Conservation (phyloP, 2,113 vertebrate genomes). For the Hippopotamus amphibius region DNA sequence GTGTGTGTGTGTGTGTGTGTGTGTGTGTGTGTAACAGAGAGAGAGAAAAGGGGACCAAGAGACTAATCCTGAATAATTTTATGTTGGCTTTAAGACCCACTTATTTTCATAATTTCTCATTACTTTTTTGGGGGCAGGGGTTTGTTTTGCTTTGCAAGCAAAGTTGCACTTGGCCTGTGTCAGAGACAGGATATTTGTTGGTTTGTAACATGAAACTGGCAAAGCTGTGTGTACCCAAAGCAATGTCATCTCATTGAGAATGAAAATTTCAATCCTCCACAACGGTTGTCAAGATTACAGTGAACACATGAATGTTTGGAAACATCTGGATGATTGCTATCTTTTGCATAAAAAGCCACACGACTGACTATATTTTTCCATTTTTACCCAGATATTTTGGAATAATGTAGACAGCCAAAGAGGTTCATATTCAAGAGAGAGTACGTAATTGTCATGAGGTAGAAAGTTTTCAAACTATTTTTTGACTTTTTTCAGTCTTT, state of each 20-base stretch:
- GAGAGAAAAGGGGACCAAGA: not conserved
- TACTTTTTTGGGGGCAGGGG: not conserved
- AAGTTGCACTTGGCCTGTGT: not conserved
- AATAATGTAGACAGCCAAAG: not conserved
- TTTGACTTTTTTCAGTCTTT: not conserved
- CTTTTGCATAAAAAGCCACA: constrained; percentile 9
- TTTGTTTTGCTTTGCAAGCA: constrained; percentile 43
- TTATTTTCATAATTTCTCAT: constrained; percentile 7
- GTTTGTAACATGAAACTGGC: not conserved
- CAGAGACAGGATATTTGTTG: constrained; percentile 14
- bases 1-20: not conserved
- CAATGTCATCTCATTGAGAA: not conserved
- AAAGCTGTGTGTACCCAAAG: not conserved
- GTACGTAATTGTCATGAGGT: not conserved
- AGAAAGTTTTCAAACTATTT: not conserved
- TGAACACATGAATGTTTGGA: not conserved
- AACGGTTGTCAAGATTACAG: constrained; percentile 1
- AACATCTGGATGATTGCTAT: constrained; percentile 3
- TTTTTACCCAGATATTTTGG: constrained; percentile 42
- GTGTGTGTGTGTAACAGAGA: not conserved
- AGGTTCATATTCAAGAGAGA: not conserved
- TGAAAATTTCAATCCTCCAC: not conserved
- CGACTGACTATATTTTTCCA: not conserved
- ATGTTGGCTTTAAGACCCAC: not conserved
- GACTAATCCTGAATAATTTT: not conserved